These are phyloP conservation scores for Drosophila malerkotliana DNA, from an alignment of 1,140 invertebrate genomes.

Conservation along the genomic window DNA sequence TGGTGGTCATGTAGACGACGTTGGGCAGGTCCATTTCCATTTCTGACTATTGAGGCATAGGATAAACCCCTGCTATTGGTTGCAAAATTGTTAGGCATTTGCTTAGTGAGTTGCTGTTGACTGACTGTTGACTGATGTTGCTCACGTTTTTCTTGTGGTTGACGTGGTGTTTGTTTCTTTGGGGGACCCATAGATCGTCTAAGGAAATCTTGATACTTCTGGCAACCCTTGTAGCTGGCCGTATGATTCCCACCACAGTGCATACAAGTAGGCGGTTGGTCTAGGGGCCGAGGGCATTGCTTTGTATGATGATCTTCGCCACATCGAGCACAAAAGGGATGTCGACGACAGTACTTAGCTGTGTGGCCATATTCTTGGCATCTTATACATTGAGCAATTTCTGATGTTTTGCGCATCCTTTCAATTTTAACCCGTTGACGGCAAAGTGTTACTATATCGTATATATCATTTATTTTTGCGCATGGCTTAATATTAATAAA, in stretches of 20 bases:
- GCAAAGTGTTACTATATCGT: too few relatives aligned
- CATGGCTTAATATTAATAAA: constrained; percentile 28
- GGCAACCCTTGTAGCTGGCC: constrained; percentile 23
- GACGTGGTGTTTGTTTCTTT: not conserved
- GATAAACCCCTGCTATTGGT: not conserved
- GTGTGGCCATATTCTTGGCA: constrained; percentile 3
- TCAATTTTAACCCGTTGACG: too few relatives aligned
- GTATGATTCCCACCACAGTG: not conserved
- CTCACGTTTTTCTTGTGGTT: too few relatives aligned
- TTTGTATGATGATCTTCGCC: not conserved
- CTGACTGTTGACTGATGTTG: not conserved
- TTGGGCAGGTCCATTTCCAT: too few relatives aligned
- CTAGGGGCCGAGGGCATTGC: not conserved
- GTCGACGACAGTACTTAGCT: constrained; percentile 9
- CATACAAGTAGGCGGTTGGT: not conserved
- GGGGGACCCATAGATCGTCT: constrained; percentile 11
- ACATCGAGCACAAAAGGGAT: constrained; percentile 21
- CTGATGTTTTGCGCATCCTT: too few relatives aligned
- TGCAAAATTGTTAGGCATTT: not conserved
- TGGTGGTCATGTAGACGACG: too few relatives aligned
- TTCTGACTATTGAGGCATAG: too few relatives aligned
- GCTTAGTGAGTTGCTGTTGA: not conserved
- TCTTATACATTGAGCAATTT: too few relatives aligned
- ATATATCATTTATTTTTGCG: not conserved
- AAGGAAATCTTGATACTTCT: constrained; percentile 18